Percentiles rank a stretch among this genome's conserved stretches.
Evolutionary conservation across 2,113 vertebrate species (phyloP).

Genomic region (Gambusia holbrooki): DNA sequence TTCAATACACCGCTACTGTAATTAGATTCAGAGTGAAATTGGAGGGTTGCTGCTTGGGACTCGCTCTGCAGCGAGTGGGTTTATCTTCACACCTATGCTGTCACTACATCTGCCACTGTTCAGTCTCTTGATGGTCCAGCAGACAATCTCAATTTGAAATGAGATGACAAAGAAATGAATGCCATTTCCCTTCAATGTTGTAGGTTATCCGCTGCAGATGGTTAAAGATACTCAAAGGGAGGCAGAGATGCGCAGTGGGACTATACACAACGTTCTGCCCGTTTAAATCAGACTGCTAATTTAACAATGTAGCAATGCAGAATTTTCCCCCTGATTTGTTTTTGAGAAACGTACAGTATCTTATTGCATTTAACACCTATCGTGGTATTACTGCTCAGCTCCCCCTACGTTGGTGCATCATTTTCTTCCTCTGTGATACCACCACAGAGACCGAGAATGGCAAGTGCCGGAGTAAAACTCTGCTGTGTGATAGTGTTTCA

Average conservation of each 20-base stretch:
- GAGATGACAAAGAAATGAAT: constrained; percentile 73
- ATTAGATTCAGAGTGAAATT: constrained; percentile 78
- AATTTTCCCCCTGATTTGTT: constrained; percentile 44
- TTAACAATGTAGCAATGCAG: constrained; percentile 72
- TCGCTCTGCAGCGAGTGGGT: constrained; percentile 65
- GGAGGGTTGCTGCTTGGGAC: constrained; percentile 70
- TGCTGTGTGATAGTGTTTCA: constrained; percentile 78
- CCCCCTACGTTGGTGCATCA: constrained; percentile 62
- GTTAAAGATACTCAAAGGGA: constrained; percentile 77
- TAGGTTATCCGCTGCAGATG: constrained; percentile 74
- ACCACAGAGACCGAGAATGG: constrained; percentile 60
- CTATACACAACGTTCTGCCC: constrained; percentile 56
- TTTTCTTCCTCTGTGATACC: constrained; percentile 64
- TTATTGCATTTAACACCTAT: constrained; percentile 81
- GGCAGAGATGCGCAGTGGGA: constrained; percentile 69
- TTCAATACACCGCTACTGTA: constrained; percentile 67
- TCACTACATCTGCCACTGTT: constrained; percentile 73
- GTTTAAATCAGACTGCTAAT: constrained; percentile 72
- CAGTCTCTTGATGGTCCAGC: constrained; percentile 67
- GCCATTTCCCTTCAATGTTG: constrained; percentile 67
- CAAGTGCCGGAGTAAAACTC: constrained; percentile 71
- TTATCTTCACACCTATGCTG: constrained; percentile 72
- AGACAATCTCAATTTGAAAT: constrained; percentile 76
- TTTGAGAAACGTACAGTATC: constrained; percentile 70
- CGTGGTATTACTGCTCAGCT: constrained; percentile 64